These are phyloP conservation scores for Nematostella vectensis DNA, from an alignment of 92 coral and sea anemone genomes.

Conservation along the genomic window DNA sequence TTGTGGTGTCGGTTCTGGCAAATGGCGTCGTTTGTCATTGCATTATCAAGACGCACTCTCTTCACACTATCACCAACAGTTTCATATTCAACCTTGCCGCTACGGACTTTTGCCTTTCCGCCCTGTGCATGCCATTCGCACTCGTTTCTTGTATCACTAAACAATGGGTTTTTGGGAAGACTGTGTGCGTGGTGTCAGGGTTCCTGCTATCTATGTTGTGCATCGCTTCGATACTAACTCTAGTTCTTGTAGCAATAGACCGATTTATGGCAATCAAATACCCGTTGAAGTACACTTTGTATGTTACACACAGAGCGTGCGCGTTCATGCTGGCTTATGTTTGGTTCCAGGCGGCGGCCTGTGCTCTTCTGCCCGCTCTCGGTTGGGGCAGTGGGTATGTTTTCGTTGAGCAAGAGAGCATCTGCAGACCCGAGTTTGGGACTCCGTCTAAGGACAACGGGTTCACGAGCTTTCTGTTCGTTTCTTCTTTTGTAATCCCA, in stretches of 20 bases:
- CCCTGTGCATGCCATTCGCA: slow-evolving; percentile 73
- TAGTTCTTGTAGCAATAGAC: slow-evolving; percentile 63
- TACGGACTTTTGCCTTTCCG: slow-evolving; percentile 64
- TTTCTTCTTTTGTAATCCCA: slow-evolving; percentile 54
- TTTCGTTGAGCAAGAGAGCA: slow-evolving; percentile 42
- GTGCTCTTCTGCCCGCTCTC: slow-evolving; percentile 58
- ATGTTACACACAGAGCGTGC: slow-evolving; percentile 37
- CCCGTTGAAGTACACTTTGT: slow-evolving; percentile 61
- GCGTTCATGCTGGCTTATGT: slow-evolving; percentile 36
- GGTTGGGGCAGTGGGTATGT: slow-evolving; percentile 79
- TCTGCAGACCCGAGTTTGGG: slow-evolving; percentile 69
- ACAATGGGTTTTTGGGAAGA: slow-evolving; percentile 63
- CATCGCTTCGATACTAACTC: slow-evolving; percentile 66
- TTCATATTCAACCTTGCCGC: slow-evolving; percentile 74
- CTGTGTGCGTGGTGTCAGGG: slow-evolving; percentile 50
- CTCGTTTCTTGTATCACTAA: slow-evolving; percentile 53
- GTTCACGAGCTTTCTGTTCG: slow-evolving; percentile 66
- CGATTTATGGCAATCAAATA: slow-evolving; percentile 73
- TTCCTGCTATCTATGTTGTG: slow-evolving; percentile 62
- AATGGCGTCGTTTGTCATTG: slow-evolving; percentile 73
- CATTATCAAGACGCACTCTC: slow-evolving; percentile 46
- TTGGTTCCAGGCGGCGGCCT: slow-evolving; percentile 56
- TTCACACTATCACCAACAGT: slow-evolving; percentile 61
- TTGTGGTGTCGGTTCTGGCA: slow-evolving; percentile 54
- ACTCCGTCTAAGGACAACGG: slow-evolving; percentile 65